Percentiles rank a stretch among this genome's conserved stretches.
Evolutionary conservation across 2,888 invertebrate genomes (phyloP).

Genomic region (Caenorhabditis sp.): DNA sequence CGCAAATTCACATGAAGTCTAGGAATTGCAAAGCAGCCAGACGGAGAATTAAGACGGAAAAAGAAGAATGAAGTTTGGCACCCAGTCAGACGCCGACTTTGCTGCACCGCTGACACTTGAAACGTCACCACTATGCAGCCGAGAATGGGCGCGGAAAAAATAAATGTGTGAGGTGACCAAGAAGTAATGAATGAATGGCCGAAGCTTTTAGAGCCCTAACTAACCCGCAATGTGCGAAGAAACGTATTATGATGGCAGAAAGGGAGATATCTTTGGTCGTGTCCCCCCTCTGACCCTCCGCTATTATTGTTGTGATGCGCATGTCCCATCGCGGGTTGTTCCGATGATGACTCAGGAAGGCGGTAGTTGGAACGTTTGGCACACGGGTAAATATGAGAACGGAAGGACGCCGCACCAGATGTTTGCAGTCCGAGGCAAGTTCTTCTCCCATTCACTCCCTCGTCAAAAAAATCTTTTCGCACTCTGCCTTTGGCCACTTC

Average conservation of each 20-base stretch:
- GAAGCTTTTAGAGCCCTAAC: not conserved
- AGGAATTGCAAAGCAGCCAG: constrained; percentile 35
- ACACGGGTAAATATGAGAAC: no score
- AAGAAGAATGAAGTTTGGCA: not conserved
- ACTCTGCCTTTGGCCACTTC: not conserved
- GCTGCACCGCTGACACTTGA: constrained; percentile 12
- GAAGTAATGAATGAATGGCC: not conserved
- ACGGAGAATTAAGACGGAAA: not conserved
- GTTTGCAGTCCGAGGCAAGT: no score
- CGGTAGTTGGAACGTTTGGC: no score
- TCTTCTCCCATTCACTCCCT: no score
- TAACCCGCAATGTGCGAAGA: not conserved
- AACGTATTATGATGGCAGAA: constrained; percentile 4
- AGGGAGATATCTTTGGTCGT: constrained; percentile 1
- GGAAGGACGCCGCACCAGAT: no score
- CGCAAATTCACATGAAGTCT: constrained; percentile 38
- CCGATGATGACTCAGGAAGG: constrained; percentile 21
- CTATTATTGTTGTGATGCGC: constrained; percentile 36
- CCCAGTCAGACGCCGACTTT: not conserved
- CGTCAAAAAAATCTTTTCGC: not conserved
- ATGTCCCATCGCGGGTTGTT: constrained; percentile 23
- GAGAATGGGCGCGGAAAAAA: constrained; percentile 5
- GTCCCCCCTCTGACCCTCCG: constrained; percentile 2
- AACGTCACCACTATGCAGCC: constrained; percentile 12
- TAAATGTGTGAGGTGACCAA: not conserved